A percentile compares a stretch with the other conserved stretches of the same genome.
These are phyloP conservation scores for Loriculus beryllinus DNA, from an alignment of 2,797 vertebrate genomes.

Conservation along the genomic window DNA sequence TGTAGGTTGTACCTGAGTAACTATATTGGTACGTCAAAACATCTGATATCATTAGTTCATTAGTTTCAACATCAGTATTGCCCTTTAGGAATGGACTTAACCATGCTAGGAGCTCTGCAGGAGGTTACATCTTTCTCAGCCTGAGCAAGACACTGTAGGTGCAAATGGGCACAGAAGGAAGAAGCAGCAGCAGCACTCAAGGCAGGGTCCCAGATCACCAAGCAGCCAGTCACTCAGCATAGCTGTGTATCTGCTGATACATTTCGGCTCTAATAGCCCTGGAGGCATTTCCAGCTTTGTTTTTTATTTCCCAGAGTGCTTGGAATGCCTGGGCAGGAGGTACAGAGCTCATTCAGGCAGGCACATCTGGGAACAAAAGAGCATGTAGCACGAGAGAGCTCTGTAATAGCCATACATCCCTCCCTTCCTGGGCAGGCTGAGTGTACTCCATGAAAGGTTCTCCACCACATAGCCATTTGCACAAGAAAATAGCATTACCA, in stretches of 20 bases:
- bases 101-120: background rate
- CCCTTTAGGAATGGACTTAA: background rate
- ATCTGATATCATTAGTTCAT: background rate
- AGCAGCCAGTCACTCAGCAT: background rate
- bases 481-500: background rate
- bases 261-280: background rate
- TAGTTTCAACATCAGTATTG: background rate
- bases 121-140: background rate
- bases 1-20: background rate
- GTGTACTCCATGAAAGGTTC: background rate
- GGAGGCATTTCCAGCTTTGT: background rate
- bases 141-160: background rate
- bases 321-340: background rate
- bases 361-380: background rate
- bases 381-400: background rate
- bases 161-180: background rate
- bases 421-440: background rate
- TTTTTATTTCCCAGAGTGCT: background rate
- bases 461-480: background rate
- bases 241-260: background rate
- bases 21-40: background rate
- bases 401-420: background rate
- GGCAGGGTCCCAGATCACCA: background rate
- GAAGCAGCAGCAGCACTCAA: background rate
- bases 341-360: accelerated